Percentiles rank a stretch among this genome's conserved stretches.
These are phyloP conservation scores for Dasypogon diadema DNA, from an alignment of 2,888 invertebrate genomes.

Conservation along the genomic window DNA sequence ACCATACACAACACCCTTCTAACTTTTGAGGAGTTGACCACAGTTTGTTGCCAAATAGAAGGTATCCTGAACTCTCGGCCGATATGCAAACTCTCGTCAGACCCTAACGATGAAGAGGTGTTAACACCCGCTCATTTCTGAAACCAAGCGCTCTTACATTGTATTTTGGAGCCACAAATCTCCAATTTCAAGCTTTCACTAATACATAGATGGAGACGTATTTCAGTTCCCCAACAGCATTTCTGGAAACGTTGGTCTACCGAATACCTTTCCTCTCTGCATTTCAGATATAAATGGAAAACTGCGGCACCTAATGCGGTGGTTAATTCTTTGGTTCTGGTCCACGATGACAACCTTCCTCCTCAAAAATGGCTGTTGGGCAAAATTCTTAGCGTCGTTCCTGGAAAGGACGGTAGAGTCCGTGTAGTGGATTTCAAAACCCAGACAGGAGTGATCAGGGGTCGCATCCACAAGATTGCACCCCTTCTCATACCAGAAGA, in stretches of 20 bases:
- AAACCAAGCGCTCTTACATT: not conserved
- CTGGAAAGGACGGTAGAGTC: not conserved
- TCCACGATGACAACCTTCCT: not conserved
- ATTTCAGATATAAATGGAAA: conserved; percentile 2
- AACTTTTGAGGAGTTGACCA: not conserved
- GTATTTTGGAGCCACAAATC: not conserved
- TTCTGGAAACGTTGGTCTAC: conserved; percentile 21
- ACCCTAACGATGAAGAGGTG: conserved; percentile 6
- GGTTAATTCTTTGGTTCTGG: not conserved
- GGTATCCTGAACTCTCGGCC: not conserved
- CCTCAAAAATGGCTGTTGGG: conserved; percentile 16
- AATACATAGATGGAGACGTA: not conserved
- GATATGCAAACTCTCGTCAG: not conserved
- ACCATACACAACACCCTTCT: not conserved
- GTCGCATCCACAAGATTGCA: not conserved
- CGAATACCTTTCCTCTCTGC: not conserved
- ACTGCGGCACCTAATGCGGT: not conserved
- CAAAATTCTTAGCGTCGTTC: not conserved
- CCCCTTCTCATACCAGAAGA: not conserved
- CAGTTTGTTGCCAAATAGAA: not conserved
- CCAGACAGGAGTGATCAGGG: not conserved
- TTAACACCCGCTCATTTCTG: conserved; percentile 16
- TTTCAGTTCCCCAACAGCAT: not conserved
- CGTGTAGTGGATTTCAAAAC: not conserved
- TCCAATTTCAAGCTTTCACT: not conserved